Percentiles rank a stretch among this genome's conserved stretches.
Evolutionary conservation across 1,140 invertebrate genomes (phyloP).

Genomic region (Cepaea nemoralis): DNA sequence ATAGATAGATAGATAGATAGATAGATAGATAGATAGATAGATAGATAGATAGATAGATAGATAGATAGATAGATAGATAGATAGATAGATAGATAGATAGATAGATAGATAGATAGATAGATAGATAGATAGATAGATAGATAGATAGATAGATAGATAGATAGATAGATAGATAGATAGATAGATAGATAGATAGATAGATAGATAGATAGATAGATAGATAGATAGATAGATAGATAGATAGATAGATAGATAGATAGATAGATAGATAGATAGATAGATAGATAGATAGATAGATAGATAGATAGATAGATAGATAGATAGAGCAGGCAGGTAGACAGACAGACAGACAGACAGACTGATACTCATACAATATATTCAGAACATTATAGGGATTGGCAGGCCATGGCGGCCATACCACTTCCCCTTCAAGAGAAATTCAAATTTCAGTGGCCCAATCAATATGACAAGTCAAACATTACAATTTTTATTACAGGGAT

Average conservation of each 20-base stretch:
- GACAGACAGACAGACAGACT: no score
- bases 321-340: no score
- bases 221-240: constrained; percentile 11
- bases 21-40: constrained; percentile 10
- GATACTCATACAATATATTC: no score
- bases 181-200: constrained; percentile 6
- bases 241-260: constrained; percentile 8
- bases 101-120: constrained; percentile 11
- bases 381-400: no score
- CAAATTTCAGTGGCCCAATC: no score
- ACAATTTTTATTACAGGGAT: no score
- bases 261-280: constrained; percentile 23
- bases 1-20: constrained; percentile 10
- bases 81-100: constrained; percentile 11
- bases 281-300: constrained; percentile 3
- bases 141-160: not conserved
- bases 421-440: no score
- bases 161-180: not conserved
- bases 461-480: no score
- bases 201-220: constrained; percentile 11
- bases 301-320: constrained; percentile 1
- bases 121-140: constrained; percentile 6
- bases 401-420: no score
- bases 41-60: constrained; percentile 10
- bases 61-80: constrained; percentile 11